Percentiles rank a stretch among this genome's conserved stretches.
Conservation (phyloP, 2,113 vertebrate species). For the Perca schrenkii region DNA sequence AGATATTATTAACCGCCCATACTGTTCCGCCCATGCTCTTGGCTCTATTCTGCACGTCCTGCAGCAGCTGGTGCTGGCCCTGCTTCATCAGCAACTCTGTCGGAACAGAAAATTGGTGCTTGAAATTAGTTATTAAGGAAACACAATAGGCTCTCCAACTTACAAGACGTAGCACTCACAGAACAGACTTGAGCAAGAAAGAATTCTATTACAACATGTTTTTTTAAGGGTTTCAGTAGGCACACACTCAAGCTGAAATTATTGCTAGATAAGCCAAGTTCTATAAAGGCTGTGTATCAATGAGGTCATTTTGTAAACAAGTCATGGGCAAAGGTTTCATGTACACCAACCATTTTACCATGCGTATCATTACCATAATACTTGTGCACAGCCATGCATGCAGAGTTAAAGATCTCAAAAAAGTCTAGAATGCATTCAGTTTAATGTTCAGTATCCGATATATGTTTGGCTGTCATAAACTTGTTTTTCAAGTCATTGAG, state of each 20-base stretch:
- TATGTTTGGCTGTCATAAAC: neutral
- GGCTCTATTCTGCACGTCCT: constrained; percentile 19
- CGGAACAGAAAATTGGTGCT: constrained; percentile 30
- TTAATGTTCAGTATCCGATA: neutral
- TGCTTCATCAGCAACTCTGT: constrained; percentile 64
- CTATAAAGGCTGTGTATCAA: neutral
- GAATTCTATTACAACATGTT: neutral
- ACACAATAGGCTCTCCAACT: constrained; percentile 25
- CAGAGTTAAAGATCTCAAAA: neutral
- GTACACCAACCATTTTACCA: neutral
- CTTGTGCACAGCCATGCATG: neutral
- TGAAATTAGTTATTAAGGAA: constrained; percentile 44
- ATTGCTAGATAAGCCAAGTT: neutral
- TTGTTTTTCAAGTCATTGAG: neutral
- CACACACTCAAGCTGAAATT: neutral
- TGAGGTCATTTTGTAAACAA: neutral
- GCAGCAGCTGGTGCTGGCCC: constrained; percentile 52
- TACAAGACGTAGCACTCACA: constrained; percentile 2
- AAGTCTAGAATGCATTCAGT: neutral
- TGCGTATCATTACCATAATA: neutral
- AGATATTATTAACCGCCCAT: neutral
- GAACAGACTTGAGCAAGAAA: neutral
- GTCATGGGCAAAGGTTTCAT: neutral
- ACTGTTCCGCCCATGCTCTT: neutral
- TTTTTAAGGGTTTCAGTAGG: neutral